Base-by-base conservation (phyloP, 2,888 invertebrate genomes). In the Stomorhina lunata region DNA sequence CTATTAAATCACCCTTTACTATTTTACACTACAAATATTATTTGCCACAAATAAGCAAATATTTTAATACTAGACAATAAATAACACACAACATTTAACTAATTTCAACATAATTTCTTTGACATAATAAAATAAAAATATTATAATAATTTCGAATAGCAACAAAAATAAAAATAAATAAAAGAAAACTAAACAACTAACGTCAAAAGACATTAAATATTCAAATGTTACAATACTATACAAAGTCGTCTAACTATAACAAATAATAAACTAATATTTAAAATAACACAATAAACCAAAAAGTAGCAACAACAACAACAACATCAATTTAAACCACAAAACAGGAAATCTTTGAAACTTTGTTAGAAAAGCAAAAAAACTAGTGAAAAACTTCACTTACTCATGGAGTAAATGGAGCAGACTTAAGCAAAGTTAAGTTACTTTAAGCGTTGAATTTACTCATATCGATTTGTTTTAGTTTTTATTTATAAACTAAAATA, bases 141-240 rank as follows among this genome's bases (percentile, higher is more conserved):
- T 50, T 43, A 40, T 68, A 34, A 55, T 45, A 80, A 65, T 66
- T 73, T 29, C 29, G 17, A 69, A 32, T 48, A 10, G 12, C 48
- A 12, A 50, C n/a, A 37, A 29, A 57, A 22, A 59, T 20, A 4
- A 50, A 45, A 53, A 48, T 32, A 40, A 37, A 25, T 57, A 12
- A 65, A 9, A 4, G 55, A 29, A 32, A 61, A 20, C 45, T 57
- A 43, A 15, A 50, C 71, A 80, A 75, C 63, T 65, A 65, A 71
- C 53, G 65, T 81, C 77, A 71, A 81, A 63, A 80, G 22, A 57
- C 63, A 76, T 80, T 80, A 80, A 69, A 43, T 69, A 80, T 80
- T 48, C 63, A 75, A 80, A 75, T 75, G 45, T 61, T 32, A 53
- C 22, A 29, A n/a, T n/a, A n/a, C n/a, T n/a, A n/a, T n/a, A n/a